Percentiles rank a stretch among this genome's conserved stretches.
phyloP scores from a whole-genome alignment of 2,797 vertebrate genomes.

The Peromyscus melanophrys region DNA sequence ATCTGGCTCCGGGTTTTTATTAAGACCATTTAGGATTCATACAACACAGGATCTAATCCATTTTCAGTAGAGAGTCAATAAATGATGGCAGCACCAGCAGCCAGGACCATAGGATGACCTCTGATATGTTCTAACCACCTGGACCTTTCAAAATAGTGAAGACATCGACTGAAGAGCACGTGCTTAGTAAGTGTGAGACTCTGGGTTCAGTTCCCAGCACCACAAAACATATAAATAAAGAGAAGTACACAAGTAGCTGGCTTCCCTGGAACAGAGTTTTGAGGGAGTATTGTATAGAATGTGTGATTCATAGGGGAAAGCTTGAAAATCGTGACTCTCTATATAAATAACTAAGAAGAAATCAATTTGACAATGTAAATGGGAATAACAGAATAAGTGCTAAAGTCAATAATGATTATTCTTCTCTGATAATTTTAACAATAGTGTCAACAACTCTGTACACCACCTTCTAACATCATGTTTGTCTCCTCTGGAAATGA shows the following conservation, averaged over 20 bases:
- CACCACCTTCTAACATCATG: not conserved
- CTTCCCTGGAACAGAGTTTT: not conserved
- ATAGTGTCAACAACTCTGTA: not conserved
- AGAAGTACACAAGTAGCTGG: not conserved
- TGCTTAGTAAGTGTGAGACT: not conserved
- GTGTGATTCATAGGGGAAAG: not conserved
- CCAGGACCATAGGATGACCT: not conserved
- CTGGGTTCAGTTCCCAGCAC: not conserved
- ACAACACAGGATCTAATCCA: not conserved
- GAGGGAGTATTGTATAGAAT: not conserved
- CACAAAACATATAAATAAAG: not conserved
- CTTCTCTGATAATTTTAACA: not conserved
- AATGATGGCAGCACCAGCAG: not conserved
- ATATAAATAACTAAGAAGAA: not conserved
- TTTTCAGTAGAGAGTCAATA: not conserved
- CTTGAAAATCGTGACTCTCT: too few relatives aligned
- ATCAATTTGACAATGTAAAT: not conserved
- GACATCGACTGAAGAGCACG: not conserved
- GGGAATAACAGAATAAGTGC: not conserved
- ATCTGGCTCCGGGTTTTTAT: too few relatives aligned
- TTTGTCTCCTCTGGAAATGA: not conserved
- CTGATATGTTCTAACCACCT: not conserved
- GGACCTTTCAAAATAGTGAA: not conserved
- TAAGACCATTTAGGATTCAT: too few relatives aligned
- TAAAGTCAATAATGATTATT: not conserved